A percentile compares a stretch with the other conserved stretches of the same genome.
Evolutionary conservation across 1,140 invertebrate genomes (phyloP).

Genomic region (Camponotus floridanus): DNA sequence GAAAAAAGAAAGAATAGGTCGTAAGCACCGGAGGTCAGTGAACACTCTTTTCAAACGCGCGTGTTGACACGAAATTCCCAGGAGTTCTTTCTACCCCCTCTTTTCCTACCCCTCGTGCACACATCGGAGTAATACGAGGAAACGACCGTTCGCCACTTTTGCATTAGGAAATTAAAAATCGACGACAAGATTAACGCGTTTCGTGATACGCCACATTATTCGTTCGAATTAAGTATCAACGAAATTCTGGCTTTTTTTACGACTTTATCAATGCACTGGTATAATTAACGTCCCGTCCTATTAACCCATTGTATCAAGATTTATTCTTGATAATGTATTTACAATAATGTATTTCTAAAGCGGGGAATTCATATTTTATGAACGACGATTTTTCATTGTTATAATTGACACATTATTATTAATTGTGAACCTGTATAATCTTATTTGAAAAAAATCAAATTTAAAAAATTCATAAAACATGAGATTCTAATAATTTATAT

Average conservation of each 20-base stretch:
- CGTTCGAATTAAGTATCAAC: background rate
- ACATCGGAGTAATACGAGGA: conserved; percentile 4
- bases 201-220: conserved; percentile 2
- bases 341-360: background rate
- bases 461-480: background rate
- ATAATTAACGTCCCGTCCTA: conserved; percentile 21
- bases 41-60: conserved; percentile 47
- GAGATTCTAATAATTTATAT: background rate
- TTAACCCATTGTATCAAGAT: conserved; percentile 17
- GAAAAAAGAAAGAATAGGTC: conserved; percentile 68
- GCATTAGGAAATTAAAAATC: conserved; percentile 38
- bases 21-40: conserved; percentile 63
- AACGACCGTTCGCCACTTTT: background rate
- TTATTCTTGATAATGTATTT: conserved; percentile 11
- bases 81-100: conserved; percentile 8
- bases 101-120: background rate
- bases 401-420: background rate
- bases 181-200: conserved; percentile 22
- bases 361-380: background rate
- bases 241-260: background rate
- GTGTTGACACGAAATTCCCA: conserved; percentile 59
- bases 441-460: background rate
- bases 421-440: background rate
- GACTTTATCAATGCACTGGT: background rate
- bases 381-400: background rate